Evolutionary conservation across 2,888 invertebrate species (phyloP), one percentile per base, ranked within the genome.

Genomic region (Digitonthophagus gazella): DNA sequence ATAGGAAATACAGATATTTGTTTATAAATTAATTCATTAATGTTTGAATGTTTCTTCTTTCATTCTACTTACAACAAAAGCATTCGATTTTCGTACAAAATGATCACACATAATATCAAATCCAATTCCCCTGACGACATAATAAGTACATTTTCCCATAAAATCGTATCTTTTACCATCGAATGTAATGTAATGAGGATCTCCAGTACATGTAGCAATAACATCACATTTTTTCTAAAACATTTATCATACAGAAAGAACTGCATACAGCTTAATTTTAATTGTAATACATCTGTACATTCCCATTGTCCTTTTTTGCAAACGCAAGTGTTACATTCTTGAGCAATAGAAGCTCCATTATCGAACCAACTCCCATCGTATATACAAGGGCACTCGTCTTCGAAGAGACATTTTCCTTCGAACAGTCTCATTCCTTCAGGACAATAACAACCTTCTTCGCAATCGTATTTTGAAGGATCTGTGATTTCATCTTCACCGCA

Each of bases 251-350:
- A 8, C 11, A 3, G 11, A 44, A n/a, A n/a, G n/a, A n/a, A n/a
- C n/a, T n/a, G n/a, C n/a, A n/a, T n/a, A n/a, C n/a, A n/a, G n/a
- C n/a, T n/a, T n/a, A n/a, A n/a, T n/a, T n/a, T n/a, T n/a, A n/a
- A n/a, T n/a, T n/a, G n/a, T n/a, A n/a, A 44, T 58, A 68, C 44
- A 11, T 85, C 82, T 0, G 89, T 87, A 77, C 95, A 95, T 8
- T 86, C 83, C 94, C 94, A 94, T 75, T 86, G 87, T 18, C 92
- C 92, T 61, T 85, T 84, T 72, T 86, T 85, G 78, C 93, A 93
- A 15, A 84, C 83, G 75, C 95, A 95, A 19, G 87, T 86, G 77
- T 93, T 93, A 78, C 95, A 95, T 68, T 91, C 92, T 78, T 91
- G 89, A 44, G 28, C 8, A 5, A 93, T 90, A 67, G 81, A 80